A percentile compares a stretch with the other conserved stretches of the same genome.
Conservation (phyloP, 2,113 vertebrate species). For the Cettia cetti region DNA sequence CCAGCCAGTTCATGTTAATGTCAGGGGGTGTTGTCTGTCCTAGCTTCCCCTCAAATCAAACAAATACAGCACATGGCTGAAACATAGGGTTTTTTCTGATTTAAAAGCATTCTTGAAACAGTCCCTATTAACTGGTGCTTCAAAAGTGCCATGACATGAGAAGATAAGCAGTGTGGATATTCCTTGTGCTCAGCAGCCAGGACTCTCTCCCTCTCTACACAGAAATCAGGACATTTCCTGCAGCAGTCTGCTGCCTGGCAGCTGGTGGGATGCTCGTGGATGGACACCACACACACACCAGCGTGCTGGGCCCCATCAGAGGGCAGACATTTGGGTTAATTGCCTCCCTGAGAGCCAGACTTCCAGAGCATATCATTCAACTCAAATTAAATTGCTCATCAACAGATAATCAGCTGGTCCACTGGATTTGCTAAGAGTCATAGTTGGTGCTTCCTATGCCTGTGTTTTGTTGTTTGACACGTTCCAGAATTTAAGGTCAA, state of each 20-base stretch:
- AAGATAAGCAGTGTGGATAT: neutral
- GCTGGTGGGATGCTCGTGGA: neutral
- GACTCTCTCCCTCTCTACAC: neutral
- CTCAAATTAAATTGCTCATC: slow-evolving; percentile 22
- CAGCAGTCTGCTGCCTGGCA: neutral
- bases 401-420: neutral
- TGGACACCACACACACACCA: neutral
- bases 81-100: neutral
- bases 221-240: neutral
- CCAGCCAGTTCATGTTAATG: neutral
- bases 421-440: neutral
- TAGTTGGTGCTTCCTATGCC: neutral
- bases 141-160: fast-evolving
- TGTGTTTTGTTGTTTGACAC: neutral
- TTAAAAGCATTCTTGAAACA: neutral
- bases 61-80: neutral
- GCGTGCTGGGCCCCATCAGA: neutral
- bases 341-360: neutral
- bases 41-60: neutral
- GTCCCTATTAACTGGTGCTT: neutral
- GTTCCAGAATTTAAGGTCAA: neutral
- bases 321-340: neutral
- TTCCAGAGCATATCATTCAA: neutral
- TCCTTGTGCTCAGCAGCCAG: neutral
- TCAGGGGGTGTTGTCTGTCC: neutral